phyloP scores from a whole-genome alignment of 1,140 invertebrate species.

The Asobara japonica region DNA sequence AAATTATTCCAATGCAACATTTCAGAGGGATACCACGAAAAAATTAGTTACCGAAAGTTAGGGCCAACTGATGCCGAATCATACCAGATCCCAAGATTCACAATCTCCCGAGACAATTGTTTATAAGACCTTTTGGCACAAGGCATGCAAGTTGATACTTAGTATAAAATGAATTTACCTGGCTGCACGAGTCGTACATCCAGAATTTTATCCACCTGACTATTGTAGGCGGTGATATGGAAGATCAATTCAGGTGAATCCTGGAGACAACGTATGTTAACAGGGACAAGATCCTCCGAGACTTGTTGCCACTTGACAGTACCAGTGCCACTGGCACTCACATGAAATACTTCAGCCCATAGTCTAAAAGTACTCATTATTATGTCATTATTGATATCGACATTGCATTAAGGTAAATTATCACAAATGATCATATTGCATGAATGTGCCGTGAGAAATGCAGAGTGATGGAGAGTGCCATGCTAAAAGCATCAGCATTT shows the following conservation, averaged over 20 bases:
- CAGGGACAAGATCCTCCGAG: constrained; percentile 96
- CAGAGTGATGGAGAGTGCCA: background rate
- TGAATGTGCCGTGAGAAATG: background rate
- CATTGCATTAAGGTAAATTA: background rate
- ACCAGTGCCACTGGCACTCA: constrained; percentile 87
- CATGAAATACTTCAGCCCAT: constrained; percentile 98
- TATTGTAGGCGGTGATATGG: constrained; percentile 98
- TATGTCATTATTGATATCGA: constrained; percentile 4
- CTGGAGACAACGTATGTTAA: constrained; percentile 97
- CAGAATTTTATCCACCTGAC: constrained; percentile 97
- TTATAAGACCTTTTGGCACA: no score
- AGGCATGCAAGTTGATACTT: background rate
- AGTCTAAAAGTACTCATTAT: constrained; percentile 74
- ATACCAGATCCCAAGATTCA: no score
- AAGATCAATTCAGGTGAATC: constrained; percentile 96
- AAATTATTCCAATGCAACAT: no score
- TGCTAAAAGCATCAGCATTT: background rate
- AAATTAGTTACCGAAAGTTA: no score
- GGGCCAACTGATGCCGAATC: no score
- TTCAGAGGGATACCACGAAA: no score
- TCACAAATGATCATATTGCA: background rate
- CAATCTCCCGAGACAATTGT: no score
- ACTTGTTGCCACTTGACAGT: constrained; percentile 97
- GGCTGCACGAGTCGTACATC: constrained; percentile 96
- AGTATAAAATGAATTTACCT: constrained; percentile 71